Conservation (phyloP, 2,888 invertebrate species). For the Drosophila diplacantha region DNA sequence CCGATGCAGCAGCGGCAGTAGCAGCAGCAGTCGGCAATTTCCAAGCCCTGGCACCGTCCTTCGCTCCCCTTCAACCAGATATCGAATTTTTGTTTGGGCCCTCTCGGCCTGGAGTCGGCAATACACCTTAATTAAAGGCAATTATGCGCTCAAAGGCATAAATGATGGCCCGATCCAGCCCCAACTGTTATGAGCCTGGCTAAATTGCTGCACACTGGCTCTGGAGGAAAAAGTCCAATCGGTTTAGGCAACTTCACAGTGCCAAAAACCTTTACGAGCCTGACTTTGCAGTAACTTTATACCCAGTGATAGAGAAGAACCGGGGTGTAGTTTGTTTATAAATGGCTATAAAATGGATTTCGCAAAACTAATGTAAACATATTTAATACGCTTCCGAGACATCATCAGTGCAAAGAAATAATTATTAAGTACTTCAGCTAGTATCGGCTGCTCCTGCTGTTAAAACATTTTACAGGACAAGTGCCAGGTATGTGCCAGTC, state of each 20-base stretch:
- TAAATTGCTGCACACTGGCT: slow-evolving; percentile 56
- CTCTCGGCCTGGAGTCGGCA: slow-evolving; percentile 36
- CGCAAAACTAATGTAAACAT: neutral
- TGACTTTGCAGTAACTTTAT: slow-evolving; percentile 45
- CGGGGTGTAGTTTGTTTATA: neutral
- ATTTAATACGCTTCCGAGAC: neutral
- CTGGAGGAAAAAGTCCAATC: slow-evolving; percentile 41
- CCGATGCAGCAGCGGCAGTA: slow-evolving; percentile 37
- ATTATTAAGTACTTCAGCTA: neutral
- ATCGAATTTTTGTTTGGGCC: slow-evolving; percentile 61
- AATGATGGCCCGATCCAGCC: slow-evolving; percentile 55
- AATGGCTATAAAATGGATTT: neutral
- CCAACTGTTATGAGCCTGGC: slow-evolving; percentile 66
- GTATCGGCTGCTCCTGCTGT: neutral
- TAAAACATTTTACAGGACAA: too few relatives aligned
- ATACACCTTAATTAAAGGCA: slow-evolving; percentile 71
- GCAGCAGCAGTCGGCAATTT: slow-evolving; percentile 46
- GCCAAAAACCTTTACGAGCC: slow-evolving; percentile 51
- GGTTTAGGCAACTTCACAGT: slow-evolving; percentile 43
- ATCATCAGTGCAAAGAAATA: neutral
- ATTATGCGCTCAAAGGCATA: slow-evolving; percentile 71
- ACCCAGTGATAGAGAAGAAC: neutral
- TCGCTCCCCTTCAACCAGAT: slow-evolving; percentile 34
- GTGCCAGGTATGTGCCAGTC: neutral
- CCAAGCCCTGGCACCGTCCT: slow-evolving; percentile 7